Evolutionary conservation across 2,888 invertebrate genomes (phyloP).

Genomic region (Crocallis elinguaria): DNA sequence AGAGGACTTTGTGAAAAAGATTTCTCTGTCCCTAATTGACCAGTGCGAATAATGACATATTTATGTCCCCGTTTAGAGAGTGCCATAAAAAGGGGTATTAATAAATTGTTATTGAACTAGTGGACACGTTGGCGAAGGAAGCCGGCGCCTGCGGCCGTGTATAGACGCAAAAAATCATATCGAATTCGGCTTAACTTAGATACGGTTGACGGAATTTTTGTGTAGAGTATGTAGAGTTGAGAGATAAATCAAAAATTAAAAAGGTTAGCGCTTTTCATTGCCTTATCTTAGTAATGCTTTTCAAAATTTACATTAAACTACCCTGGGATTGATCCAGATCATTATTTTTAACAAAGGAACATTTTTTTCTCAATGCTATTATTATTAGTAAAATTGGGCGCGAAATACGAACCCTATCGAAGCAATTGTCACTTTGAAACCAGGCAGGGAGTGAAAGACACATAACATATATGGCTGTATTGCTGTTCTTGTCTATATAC

Average conservation of each 20-base stretch:
- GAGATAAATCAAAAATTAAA: conserved; percentile 36
- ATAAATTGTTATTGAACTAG: conserved; percentile 72
- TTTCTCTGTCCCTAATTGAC: conserved; percentile 62
- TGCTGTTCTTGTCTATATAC: too few species aligned
- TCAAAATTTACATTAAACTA: too few species aligned
- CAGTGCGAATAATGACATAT: conserved; percentile 79
- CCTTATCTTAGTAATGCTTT: neutral
- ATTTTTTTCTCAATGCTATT: too few species aligned
- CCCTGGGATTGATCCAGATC: too few species aligned
- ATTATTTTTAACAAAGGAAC: too few species aligned
- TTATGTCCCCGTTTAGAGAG: conserved; percentile 53
- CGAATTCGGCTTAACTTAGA: conserved; percentile 60
- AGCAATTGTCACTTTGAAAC: too few species aligned
- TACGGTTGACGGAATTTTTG: conserved; percentile 56
- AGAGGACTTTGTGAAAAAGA: too few species aligned
- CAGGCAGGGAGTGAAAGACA: too few species aligned
- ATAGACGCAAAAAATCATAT: conserved; percentile 61
- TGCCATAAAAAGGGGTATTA: conserved; percentile 63
- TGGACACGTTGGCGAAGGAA: conserved; percentile 58
- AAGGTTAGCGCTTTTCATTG: neutral
- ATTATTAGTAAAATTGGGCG: too few species aligned
- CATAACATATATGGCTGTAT: too few species aligned
- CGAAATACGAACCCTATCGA: too few species aligned
- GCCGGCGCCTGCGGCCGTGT: conserved; percentile 77
- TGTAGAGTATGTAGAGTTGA: conserved; percentile 43